phyloP scores from a whole-genome alignment of 2,113 vertebrate species.

The Mirounga angustirostris region DNA sequence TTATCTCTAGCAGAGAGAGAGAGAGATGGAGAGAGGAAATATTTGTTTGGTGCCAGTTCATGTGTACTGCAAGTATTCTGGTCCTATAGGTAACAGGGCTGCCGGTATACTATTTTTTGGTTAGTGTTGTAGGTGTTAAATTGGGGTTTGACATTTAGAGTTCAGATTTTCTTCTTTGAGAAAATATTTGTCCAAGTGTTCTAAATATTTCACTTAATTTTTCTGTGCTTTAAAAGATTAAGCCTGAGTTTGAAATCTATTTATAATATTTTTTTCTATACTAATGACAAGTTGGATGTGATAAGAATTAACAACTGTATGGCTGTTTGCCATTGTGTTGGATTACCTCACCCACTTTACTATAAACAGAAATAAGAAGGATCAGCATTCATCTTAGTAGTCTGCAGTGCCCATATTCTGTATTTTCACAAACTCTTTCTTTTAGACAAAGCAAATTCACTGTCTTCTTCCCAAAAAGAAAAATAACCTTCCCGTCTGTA shows the following conservation, averaged over 20 bases:
- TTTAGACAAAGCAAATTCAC: constrained; percentile 47
- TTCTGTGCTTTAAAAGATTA: constrained; percentile 59
- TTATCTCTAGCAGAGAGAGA: neutral
- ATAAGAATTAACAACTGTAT: constrained; percentile 52
- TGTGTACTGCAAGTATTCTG: constrained; percentile 32
- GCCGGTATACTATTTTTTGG: constrained; percentile 30
- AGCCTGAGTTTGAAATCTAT: neutral
- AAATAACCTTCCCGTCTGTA: neutral
- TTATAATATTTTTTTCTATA: constrained; percentile 42
- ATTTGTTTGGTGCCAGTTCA: constrained; percentile 4
- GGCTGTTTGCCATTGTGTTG: constrained; percentile 58
- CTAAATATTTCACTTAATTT: constrained; percentile 60
- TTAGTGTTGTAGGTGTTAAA: constrained; percentile 43
- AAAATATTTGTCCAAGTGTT: constrained; percentile 46
- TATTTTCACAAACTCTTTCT: constrained; percentile 59
- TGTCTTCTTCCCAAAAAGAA: neutral
- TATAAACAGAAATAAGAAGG: constrained; percentile 49
- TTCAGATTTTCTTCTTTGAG: constrained; percentile 41
- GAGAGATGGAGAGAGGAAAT: neutral
- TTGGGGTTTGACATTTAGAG: constrained; percentile 54
- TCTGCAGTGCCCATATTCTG: constrained; percentile 26
- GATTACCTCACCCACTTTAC: constrained; percentile 49
- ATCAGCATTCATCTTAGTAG: constrained; percentile 49
- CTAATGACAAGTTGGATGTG: constrained; percentile 31
- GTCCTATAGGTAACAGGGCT: constrained; percentile 24